These are phyloP conservation scores for Discoglossus pictus DNA, from an alignment of 2,797 vertebrate genomes.

Conservation along the genomic window DNA sequence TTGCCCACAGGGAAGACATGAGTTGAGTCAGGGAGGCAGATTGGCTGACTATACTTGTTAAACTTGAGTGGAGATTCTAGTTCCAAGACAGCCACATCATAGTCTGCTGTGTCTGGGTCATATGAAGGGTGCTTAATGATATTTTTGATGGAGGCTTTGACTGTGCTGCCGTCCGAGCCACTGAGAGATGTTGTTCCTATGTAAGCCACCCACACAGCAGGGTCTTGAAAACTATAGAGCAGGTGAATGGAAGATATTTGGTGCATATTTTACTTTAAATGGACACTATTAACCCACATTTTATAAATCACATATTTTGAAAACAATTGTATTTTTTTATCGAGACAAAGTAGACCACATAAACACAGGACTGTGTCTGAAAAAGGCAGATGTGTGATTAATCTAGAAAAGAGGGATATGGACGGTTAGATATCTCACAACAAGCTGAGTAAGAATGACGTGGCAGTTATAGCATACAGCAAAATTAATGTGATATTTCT, in stretches of 20 bases:
- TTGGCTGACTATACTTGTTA: slow-evolving; percentile 78
- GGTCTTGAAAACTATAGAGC: slow-evolving; percentile 65
- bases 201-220: slow-evolving; percentile 76
- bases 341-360: no score
- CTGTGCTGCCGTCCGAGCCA: slow-evolving; percentile 65
- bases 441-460: no score
- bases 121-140: slow-evolving; percentile 81
- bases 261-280: no score
- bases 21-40: slow-evolving; percentile 80
- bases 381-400: no score
- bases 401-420: no score
- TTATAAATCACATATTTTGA: no score
- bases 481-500: no score
- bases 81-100: slow-evolving; percentile 84
- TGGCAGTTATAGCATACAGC: no score
- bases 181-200: slow-evolving; percentile 77
- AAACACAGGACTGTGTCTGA: no score
- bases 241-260: rapidly evolving
- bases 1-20: slow-evolving; percentile 80
- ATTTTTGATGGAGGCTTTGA: slow-evolving; percentile 72
- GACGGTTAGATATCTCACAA: no score
- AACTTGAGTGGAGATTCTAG: slow-evolving; percentile 79
- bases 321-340: no score
- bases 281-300: no score
- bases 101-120: slow-evolving; percentile 77